Evolutionary conservation across 1,140 invertebrate species (phyloP), one percentile per base, ranked within the genome.

Genomic region (Sycobia sp.): DNA sequence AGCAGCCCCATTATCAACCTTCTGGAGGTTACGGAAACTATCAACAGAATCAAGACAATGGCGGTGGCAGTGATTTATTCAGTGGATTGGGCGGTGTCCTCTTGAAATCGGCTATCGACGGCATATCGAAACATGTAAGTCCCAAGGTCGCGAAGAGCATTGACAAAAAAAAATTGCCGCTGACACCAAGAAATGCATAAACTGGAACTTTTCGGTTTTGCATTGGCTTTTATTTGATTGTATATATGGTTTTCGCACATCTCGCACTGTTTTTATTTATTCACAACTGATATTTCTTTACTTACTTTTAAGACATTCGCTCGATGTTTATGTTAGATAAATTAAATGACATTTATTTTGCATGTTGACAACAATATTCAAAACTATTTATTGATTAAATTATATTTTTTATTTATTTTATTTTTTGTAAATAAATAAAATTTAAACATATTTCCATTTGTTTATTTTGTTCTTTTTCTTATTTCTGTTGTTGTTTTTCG

Each of bases 51-150:
- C 68, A 72, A 61, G 29, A 53, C 20, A 67, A 69, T 46, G 73
- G 71, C 22, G 54, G 56, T 25, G 57, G 65, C n/a, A 67, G 69
- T n/a, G 71, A 77, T 68, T 57, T 82, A 3, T 50, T 81, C 0
- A 72, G 73, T 16, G 74, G 71, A 46, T 47, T 82, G 47, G 78
- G 78, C 5, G 73, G 73, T 14, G 67, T 74, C 2, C 66, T 82
- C 2, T 67, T 82, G 0, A 78, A 66, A 57, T 77, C 79, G 3
- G 80, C 78, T 41, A 55, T 82, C 0, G 78, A 76, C 20, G 71
- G 74, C 51, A 62, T 80, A 0, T 66, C 62, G 4, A 82, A 80
- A 65, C 70, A 71, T 62, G 77, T 77, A 62, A 74, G 69, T 69
- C 22, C 39, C 10, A 51, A 65, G 4, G 14, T 46, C 2, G 9